Base-by-base conservation (phyloP, 2,113 vertebrate species). In the Chroicocephalus ridibundus region DNA sequence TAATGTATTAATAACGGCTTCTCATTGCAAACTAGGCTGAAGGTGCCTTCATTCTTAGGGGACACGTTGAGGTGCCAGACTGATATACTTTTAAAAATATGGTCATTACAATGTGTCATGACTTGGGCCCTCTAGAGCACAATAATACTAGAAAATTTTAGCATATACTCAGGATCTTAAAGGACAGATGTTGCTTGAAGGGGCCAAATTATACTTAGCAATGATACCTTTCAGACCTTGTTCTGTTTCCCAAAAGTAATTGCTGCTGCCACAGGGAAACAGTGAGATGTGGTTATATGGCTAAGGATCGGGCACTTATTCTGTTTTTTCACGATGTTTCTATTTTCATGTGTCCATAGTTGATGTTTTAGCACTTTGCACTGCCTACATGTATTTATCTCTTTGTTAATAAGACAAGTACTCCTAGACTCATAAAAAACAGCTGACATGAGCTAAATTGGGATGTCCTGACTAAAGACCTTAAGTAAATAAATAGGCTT, bases 401-500 rank as follows among this genome's bases (percentile, higher is more conserved):
- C 89, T 96, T 94, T 96, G 94, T 91, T 97, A 93, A 93, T 97
- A 89, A 95, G 89, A 92, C 64, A 81, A 97, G 83, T 83, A 79
- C 44, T 91, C 68, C 15, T 32, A 94, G 88, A 69, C 65, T 95
- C 87, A 85, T 94, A 96, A 96, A 97, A 96, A 97, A 34, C 49
- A 94, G 84, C 91, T 94, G 89, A 95, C 94, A 71, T 75, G 86
- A 94, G 62, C 82, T 97, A 96, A 97, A 97, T 95, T 94, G 93
- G 88, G 89, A 91, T 96, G 94, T 97, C 81, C 91, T 65, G 75
- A 95, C 82, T 96, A 79, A 97, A 97, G 96, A 96, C 92, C 92
- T 97, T 93, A 96, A 96, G 95, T 96, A 98, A 98, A 98, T 96
- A 98, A 98, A 94, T 86, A 66, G 79, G 93, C 74, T 97, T 97